phyloP scores from a whole-genome alignment of 1,140 invertebrate genomes.

The Vanessa atalanta region DNA sequence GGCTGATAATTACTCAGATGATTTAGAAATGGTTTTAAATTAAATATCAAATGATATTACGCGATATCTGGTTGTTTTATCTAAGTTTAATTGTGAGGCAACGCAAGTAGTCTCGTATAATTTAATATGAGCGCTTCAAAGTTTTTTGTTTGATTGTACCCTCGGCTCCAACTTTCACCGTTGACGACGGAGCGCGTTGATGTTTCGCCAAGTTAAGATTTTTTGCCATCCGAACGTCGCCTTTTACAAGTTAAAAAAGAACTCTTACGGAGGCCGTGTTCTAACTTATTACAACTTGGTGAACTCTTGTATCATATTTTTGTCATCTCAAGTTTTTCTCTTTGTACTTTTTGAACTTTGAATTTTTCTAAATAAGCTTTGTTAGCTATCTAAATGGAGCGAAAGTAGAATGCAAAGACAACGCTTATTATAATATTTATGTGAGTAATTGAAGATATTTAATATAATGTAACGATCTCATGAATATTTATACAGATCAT shows the following conservation, averaged over 20 bases:
- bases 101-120: constrained; percentile 16
- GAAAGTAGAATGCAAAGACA: neutral
- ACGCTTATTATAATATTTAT: neutral
- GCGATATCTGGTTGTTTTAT: neutral
- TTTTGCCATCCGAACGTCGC: constrained; percentile 25
- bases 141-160: constrained; percentile 30
- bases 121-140: constrained; percentile 30
- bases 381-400: constrained; percentile 9
- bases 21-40: neutral
- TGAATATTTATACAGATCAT: neutral
- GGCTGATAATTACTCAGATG: too few relatives aligned
- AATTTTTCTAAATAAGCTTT: constrained; percentile 15
- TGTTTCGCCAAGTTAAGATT: constrained; percentile 34
- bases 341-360: constrained; percentile 24
- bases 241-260: constrained; percentile 40
- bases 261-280: constrained; percentile 33
- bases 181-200: constrained; percentile 19
- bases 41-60: neutral
- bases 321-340: constrained; percentile 28
- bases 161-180: constrained; percentile 35
- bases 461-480: neutral
- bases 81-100: constrained; percentile 3
- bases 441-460: neutral
- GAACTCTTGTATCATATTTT: constrained; percentile 37
- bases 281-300: constrained; percentile 40